Percentiles rank a stretch among this genome's conserved stretches.
Evolutionary conservation across 2,797 vertebrate genomes (phyloP).

Genomic region (Sternarchorhynchus goeldii): DNA sequence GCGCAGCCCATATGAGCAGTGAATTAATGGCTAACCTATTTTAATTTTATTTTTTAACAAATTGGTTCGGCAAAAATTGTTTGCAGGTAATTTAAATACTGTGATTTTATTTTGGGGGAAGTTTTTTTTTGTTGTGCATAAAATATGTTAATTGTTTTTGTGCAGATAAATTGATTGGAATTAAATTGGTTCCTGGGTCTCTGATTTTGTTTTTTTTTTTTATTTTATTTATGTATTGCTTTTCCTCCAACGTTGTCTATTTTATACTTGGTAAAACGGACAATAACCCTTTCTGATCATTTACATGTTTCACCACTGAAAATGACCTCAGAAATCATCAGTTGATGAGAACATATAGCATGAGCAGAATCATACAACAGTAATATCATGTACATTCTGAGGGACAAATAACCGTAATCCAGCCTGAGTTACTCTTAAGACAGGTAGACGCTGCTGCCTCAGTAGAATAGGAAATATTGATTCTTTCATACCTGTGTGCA

Average conservation of each 20-base stretch:
- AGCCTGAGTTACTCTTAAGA: neutral
- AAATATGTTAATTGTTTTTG: too few relatives aligned
- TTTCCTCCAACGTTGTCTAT: too few relatives aligned
- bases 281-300: too few relatives aligned
- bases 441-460: constrained; percentile 4
- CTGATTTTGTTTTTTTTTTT: too few relatives aligned
- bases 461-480: neutral
- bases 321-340: neutral
- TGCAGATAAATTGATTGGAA: too few relatives aligned
- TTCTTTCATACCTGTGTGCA: neutral
- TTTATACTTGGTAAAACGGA: too few relatives aligned
- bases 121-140: too few relatives aligned
- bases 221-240: too few relatives aligned
- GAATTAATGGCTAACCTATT: neutral
- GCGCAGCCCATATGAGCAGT: neutral
- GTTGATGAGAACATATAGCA: neutral
- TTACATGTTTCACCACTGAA: neutral
- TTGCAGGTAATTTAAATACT: neutral
- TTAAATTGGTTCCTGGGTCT: too few relatives aligned
- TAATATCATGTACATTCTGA: neutral
- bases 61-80: neutral
- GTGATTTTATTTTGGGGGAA: too few relatives aligned
- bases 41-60: neutral
- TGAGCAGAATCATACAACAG: neutral
- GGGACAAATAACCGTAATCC: neutral